Evolutionary conservation across 2,888 invertebrate genomes (phyloP), one percentile per base, ranked within the genome.

Genomic region (Incurvaria masculella): DNA sequence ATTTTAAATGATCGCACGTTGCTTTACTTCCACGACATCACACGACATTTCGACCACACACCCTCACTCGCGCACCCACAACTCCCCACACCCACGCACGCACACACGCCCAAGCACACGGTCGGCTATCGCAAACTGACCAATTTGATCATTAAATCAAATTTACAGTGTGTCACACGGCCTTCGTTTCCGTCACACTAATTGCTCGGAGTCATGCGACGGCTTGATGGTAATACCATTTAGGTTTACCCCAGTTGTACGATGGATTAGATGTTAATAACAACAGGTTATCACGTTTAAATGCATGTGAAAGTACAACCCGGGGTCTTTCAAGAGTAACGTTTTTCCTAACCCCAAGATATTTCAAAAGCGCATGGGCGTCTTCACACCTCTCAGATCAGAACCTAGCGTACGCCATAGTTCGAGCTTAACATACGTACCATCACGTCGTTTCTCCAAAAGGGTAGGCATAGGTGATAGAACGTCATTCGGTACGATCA

Each of bases 181-280:
- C 49, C 45, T 42, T 43, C 49, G 49, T 48, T 49, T 46, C 50
- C 48, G 16, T 42, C 11, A 18, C 38, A 46, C 56, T 63, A 64
- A 64, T 63, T 59, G 59, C 45, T 45, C 21, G 38, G 49, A 56
- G 56, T 55, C 64, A 64, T 61, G 64, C 64, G 44, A 62, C n/a
- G n/a, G 51, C 42, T 49, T 49, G 45, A 46, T 26, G 42, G 49
- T 49, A 42, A 51, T 47, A 52, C 61, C 59, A 61, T 61, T n/a
- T n/a, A n/a, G n/a, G n/a, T 62, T 58, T 53, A 52, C 33, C 14
- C 33, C 33, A 33, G 11, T n/a, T 33, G 14, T 33, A 33, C 6
- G 33, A 33, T 33, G 14, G 33, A 33, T 33, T 14, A 33, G 33
- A 23, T 23, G 23, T 23, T 8, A 33, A 14, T n/a, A n/a, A n/a